Base-by-base conservation (phyloP, 2,113 vertebrate genomes). In the Acinonyx jubatus region DNA sequence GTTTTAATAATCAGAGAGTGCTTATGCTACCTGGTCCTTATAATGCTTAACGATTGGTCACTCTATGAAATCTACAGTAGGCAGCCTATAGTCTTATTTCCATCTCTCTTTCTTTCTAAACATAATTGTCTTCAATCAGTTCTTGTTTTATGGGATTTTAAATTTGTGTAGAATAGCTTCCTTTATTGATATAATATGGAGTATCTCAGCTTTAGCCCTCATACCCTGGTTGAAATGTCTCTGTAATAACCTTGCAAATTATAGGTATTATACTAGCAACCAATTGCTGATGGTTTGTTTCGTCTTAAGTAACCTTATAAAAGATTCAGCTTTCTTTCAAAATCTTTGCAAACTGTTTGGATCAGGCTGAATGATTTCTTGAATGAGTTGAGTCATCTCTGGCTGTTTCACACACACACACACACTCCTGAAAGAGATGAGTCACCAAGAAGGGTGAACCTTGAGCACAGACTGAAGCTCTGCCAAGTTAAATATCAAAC, bases 301-400 rank as follows among this genome's bases (percentile, higher is more conserved):
- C 36, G 52, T 94, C 61, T 71, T 69, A 0, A 29, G 29, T 5
- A 68, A 12, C 21, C 8, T 89, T 55, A 55, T 61, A 52, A 63
- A 96, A 91, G 18, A 12, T 18, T 92, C 74, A 61, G n/a, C 10
- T 95, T 94, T 91, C 83, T 92, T 84, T 92, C 29, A n/a, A 76
- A 95, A 73, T 85, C 12, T 92, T 91, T 96, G 69, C 74, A 71
- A 92, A 31, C 65, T 7, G 0, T 95, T 96, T 96, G 87, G 45
- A 78, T 27, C 27, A 38, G 13, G 36, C 74, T 50, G 69, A 98
- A 96, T 92, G 85, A 83, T 91, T 97, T 93, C 78, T 93, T 97
- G 57, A 97, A 95, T 94, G 96, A 96, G 52, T 83, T 94, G 93
- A 98, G 96, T 98, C 74, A 85, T 94, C 61, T 61, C 98, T 98